These are phyloP conservation scores for Heteronetta atricapilla DNA, from an alignment of 2,113 vertebrate species.

Conservation along the genomic window DNA sequence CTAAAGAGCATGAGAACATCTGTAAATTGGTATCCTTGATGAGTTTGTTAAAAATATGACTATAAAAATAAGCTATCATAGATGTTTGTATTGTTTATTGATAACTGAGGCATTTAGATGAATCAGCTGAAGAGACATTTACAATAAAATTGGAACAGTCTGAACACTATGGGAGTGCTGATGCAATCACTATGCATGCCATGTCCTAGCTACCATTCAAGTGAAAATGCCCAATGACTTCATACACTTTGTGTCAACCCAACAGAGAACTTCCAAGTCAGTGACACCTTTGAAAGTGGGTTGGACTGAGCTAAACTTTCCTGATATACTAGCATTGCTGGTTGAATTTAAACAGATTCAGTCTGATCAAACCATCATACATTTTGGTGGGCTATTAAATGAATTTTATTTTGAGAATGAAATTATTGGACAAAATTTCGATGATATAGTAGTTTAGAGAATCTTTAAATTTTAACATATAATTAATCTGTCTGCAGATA, in stretches of 20 bases:
- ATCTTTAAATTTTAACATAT: not conserved
- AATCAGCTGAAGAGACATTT: not conserved
- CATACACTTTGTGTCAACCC: not conserved
- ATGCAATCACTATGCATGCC: not conserved
- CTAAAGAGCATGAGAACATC: not conserved
- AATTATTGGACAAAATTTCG: not conserved
- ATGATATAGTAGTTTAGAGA: not conserved
- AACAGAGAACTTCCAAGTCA: not conserved
- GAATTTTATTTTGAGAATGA: not conserved
- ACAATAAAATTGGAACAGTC: not conserved
- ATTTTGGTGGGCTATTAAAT: not conserved
- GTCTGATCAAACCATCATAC: not conserved
- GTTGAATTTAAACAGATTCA: not conserved
- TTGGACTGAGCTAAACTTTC: not conserved
- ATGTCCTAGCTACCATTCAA: not conserved
- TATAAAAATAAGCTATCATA: not conserved
- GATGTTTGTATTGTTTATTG: not conserved
- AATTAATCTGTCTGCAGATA: not conserved
- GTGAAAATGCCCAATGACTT: not conserved
- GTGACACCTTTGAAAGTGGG: not conserved
- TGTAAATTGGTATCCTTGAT: slow-evolving; percentile 46
- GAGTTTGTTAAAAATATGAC: slow-evolving; percentile 11
- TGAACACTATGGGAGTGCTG: not conserved
- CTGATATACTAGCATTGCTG: not conserved
- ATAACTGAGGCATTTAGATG: not conserved